Base-by-base conservation (phyloP, 1,140 invertebrate genomes). In the Lepidurus packardi region DNA sequence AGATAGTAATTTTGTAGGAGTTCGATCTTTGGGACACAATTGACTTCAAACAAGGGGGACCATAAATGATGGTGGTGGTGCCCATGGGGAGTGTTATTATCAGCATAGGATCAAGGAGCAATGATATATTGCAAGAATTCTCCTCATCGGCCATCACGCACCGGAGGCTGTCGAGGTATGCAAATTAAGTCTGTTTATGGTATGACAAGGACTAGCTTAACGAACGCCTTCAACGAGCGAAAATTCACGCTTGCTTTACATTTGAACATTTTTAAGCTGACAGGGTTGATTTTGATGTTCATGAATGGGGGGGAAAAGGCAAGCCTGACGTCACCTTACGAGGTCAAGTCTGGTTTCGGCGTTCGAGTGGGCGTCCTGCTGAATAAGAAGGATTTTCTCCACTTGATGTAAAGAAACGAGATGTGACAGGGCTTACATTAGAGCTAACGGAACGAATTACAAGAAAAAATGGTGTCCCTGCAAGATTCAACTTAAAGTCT, bases 191-290 rank as follows among this genome's bases (percentile, higher is more conserved):
- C 53, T 65, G 53, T 65, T 65, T 65, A 65, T 65, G 53, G 53
- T 65, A 65, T 65, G 53, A 16, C 53, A 65, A 65, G 53, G 53
- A 65, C 53, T 65, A 65, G 53, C 13, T 65, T 65, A 65, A 65
- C 53, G 53, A 65, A 65, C 53, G 53, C 53, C 53, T 65, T 65
- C 53, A 65, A 65, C 53, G 53, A 65, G 13, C 8, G 53, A 65
- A 65, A 65, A 65, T 65, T 65, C 53, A 65, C 53, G 53, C 53
- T 65, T 65, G 53, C 53, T 65, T 65, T 65, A 65, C 53, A 65
- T 65, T 65, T 21, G 21, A 65, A 9, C 53, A 13, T 65, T 34
- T 65, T 65, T 65, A 65, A 65, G 53, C 53, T 65, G 53, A 65
- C 53, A 65, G 13, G 21, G 6, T 65, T 65, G 53, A 65, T 65